A percentile compares a stretch with the other conserved stretches of the same genome.
Evolutionary conservation across 2,113 vertebrate genomes (phyloP).

Genomic region (Psephotus haematonotus): DNA sequence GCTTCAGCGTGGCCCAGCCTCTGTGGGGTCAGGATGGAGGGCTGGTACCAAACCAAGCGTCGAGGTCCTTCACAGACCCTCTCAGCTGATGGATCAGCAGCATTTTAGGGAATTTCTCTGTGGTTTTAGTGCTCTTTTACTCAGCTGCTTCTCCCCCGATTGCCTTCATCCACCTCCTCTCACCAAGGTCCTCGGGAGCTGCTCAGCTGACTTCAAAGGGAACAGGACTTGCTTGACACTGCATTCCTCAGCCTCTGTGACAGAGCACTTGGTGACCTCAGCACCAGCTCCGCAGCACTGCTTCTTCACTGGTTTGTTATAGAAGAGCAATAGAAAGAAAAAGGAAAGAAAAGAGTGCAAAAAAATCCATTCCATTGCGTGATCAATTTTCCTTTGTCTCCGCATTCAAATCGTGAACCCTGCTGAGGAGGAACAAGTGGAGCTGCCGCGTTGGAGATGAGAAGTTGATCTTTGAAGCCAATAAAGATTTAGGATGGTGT

Average conservation of each 20-base stretch:
- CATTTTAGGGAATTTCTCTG: not conserved
- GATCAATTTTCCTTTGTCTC: slow-evolving; percentile 16
- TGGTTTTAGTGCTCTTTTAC: not conserved
- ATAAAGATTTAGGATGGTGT: not conserved
- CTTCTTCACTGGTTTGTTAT: not conserved
- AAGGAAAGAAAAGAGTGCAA: not conserved
- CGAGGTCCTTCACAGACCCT: not conserved
- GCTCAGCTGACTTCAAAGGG: slow-evolving; percentile 31
- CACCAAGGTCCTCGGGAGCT: not conserved
- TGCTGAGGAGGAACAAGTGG: not conserved
- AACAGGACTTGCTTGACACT: not conserved
- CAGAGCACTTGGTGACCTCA: not conserved
- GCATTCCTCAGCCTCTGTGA: not conserved
- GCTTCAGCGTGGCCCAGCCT: not conserved
- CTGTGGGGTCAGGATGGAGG: not conserved
- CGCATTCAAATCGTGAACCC: not conserved
- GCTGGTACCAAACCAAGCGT: fast-evolving
- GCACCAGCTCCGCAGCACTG: not conserved
- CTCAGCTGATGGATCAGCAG: not conserved
- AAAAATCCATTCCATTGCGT: fast-evolving
- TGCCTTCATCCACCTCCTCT: not conserved
- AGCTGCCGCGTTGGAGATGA: not conserved
- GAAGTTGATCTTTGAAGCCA: slow-evolving; percentile 18
- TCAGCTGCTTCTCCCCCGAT: not conserved
- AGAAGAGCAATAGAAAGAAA: not conserved